Evolutionary conservation across 2,888 invertebrate genomes (phyloP).

Genomic region (Plutella xylostella): DNA sequence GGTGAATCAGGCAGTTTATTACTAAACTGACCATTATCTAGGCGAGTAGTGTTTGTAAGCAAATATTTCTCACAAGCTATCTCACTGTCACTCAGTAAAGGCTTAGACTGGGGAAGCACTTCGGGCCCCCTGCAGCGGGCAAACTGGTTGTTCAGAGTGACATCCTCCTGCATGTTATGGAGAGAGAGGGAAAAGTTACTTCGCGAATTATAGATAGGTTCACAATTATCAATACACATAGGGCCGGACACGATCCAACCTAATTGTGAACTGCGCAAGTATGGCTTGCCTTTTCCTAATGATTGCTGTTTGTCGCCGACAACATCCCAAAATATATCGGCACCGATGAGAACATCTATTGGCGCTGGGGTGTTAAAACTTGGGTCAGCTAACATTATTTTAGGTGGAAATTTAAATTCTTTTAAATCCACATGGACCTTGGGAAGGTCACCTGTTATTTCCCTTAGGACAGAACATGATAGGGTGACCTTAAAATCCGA

Average conservation of each 20-base stretch:
- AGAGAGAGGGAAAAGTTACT: not conserved
- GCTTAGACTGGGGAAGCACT: not conserved
- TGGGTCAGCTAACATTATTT: slow-evolving; percentile 4
- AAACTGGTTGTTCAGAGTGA: no score
- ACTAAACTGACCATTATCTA: not conserved
- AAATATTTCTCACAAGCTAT: not conserved
- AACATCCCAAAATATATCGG: not conserved
- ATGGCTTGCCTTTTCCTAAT: not conserved
- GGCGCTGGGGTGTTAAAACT: slow-evolving; percentile 2
- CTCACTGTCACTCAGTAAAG: not conserved
- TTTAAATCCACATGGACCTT: not conserved
- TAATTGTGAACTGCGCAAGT: not conserved
- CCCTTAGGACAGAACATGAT: not conserved
- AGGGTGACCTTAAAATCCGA: not conserved
- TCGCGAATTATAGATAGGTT: no score
- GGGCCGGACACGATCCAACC: not conserved
- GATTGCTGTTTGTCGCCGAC: not conserved
- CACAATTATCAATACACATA: no score
- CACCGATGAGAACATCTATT: not conserved
- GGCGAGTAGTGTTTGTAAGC: not conserved
- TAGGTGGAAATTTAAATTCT: slow-evolving; percentile 4
- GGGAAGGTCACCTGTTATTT: not conserved
- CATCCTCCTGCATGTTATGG: not conserved
- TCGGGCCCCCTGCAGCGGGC: not conserved
- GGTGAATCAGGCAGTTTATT: not conserved